Evolutionary conservation across 2,888 invertebrate genomes (phyloP).

Genomic region (Drosophila percnosoma): DNA sequence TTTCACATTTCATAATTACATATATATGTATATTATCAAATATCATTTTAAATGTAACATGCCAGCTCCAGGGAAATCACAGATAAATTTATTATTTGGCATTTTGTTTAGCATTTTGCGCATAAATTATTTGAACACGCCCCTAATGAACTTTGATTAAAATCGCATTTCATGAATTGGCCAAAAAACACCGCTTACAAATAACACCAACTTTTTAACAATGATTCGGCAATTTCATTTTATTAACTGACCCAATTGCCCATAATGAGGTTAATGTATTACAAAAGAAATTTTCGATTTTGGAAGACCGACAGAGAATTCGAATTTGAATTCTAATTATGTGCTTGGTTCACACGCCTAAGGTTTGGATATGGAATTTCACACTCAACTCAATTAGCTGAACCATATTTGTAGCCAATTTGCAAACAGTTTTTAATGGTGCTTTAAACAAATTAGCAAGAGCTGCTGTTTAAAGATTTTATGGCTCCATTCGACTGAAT

Average conservation of each 20-base stretch:
- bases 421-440: constrained; percentile 57
- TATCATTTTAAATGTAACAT: constrained; percentile 66
- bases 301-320: constrained; percentile 12
- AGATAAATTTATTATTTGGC: constrained; percentile 23
- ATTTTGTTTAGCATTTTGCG: constrained; percentile 70
- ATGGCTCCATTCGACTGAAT: constrained; percentile 46
- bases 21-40: constrained; percentile 51
- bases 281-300: constrained; percentile 15
- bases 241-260: constrained; percentile 61
- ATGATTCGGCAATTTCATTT: constrained; percentile 68
- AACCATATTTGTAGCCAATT: constrained; percentile 51
- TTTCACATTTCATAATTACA: constrained; percentile 63
- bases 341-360: constrained; percentile 56
- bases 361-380: constrained; percentile 23
- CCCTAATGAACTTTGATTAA: constrained; percentile 64
- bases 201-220: constrained; percentile 30
- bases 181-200: constrained; percentile 8
- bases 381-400: constrained; percentile 46
- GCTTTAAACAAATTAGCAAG: constrained; percentile 64
- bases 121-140: constrained; percentile 66
- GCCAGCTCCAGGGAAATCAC: constrained; percentile 36
- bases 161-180: constrained; percentile 56
- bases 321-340: constrained; percentile 42
- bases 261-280: constrained; percentile 9
- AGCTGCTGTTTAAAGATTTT: constrained; percentile 62